These are phyloP conservation scores for Gymnobelideus leadbeateri DNA, from an alignment of 2,113 vertebrate species.

Conservation along the genomic window DNA sequence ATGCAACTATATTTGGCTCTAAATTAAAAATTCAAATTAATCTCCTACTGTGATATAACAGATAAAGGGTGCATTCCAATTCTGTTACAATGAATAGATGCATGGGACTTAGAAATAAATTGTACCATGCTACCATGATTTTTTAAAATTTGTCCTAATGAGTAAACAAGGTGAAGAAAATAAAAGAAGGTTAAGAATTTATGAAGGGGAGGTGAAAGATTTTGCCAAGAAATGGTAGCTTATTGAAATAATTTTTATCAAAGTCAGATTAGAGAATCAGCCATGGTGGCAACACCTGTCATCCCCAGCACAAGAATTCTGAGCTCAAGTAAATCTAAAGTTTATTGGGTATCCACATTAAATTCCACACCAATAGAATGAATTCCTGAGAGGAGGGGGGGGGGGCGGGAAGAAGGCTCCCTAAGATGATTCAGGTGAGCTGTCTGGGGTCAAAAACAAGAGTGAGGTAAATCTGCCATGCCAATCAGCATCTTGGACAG, in stretches of 20 bases:
- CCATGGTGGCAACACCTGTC: neutral
- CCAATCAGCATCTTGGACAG: no score
- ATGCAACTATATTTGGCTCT: neutral
- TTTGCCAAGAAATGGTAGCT: neutral
- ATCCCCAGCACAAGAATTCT: neutral
- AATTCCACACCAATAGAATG: neutral
- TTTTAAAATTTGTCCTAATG: neutral
- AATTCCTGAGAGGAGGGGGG: neutral
- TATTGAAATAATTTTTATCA: neutral
- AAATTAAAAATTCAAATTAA: neutral
- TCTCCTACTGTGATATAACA: neutral
- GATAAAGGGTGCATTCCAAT: neutral
- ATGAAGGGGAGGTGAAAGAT: neutral
- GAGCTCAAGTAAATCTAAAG: neutral
- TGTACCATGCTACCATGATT: neutral
- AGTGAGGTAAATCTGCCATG: no score
- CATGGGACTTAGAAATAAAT: neutral
- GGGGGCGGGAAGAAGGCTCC: accelerated
- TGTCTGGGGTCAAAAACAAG: no score
- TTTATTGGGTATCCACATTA: neutral
- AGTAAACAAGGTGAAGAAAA: neutral
- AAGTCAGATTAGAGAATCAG: neutral
- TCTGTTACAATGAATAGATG: neutral
- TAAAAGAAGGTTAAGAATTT: neutral
- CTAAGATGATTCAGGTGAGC: neutral